Conservation (phyloP, 1,140 invertebrate species). For the Drosophila athabasca region DNA sequence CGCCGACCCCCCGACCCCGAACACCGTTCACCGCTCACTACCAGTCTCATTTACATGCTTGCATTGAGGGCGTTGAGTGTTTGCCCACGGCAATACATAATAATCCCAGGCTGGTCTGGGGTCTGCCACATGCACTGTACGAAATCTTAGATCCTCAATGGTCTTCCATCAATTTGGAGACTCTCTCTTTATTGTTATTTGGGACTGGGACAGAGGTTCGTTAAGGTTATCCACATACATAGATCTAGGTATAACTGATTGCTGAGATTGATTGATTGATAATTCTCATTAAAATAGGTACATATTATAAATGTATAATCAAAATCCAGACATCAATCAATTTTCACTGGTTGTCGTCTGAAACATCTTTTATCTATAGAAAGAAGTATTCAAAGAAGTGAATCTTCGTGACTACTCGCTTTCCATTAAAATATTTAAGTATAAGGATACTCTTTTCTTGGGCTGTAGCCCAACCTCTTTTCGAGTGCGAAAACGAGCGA, state of each 20-base stretch:
- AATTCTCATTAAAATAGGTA: too few relatives aligned
- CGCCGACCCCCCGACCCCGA: constrained; percentile 15
- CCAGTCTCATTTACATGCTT: constrained; percentile 49
- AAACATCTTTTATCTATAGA: too few relatives aligned
- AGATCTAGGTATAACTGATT: neutral
- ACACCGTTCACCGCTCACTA: constrained; percentile 3
- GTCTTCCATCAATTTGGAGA: neutral
- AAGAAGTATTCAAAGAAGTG: too few relatives aligned
- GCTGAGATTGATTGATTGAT: constrained; percentile 12
- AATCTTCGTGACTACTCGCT: too few relatives aligned
- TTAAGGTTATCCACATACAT: too few relatives aligned
- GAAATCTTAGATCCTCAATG: constrained; percentile 12
- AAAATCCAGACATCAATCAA: too few relatives aligned
- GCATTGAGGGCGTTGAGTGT: constrained; percentile 33
- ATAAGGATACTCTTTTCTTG: neutral
- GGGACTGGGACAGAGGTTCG: constrained; percentile 20
- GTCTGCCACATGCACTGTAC: constrained; percentile 15
- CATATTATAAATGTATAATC: too few relatives aligned
- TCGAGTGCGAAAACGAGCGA: constrained; percentile 16
- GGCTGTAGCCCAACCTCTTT: too few relatives aligned
- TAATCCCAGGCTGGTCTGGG: constrained; percentile 27
- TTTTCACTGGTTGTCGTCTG: too few relatives aligned
- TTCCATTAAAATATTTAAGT: constrained; percentile 4
- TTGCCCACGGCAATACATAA: constrained; percentile 64
- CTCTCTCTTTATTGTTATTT: neutral